A percentile compares a stretch with the other conserved stretches of the same genome.
Evolutionary conservation across 2,888 invertebrate genomes (phyloP).

Genomic region (Spodoptera littoralis): DNA sequence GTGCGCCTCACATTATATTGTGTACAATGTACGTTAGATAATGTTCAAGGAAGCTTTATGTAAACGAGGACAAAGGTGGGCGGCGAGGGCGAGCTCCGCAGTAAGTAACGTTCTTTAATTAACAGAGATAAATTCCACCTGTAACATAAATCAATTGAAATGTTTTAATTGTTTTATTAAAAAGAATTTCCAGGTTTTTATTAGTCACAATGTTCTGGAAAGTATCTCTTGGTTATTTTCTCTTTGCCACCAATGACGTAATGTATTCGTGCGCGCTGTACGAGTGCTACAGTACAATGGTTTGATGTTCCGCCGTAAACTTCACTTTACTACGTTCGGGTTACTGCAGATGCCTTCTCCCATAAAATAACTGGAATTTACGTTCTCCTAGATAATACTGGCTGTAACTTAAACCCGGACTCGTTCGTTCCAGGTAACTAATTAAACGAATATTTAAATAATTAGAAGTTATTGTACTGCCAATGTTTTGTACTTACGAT

Average conservation of each 20-base stretch:
- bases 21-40: too few relatives aligned
- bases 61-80: background rate
- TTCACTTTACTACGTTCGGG: conserved; percentile 48
- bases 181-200: background rate
- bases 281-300: conserved; percentile 10
- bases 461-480: too few relatives aligned
- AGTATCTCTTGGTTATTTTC: background rate
- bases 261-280: background rate
- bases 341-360: conserved; percentile 50
- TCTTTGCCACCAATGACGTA: background rate
- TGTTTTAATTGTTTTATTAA: conserved; percentile 7
- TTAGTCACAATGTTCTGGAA: background rate
- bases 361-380: conserved; percentile 49
- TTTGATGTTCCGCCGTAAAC: conserved; percentile 38
- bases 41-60: too few relatives aligned
- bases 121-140: conserved; percentile 20
- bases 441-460: too few relatives aligned
- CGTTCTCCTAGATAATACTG: conserved; percentile 38
- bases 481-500: too few relatives aligned
- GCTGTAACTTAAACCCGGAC: conserved; percentile 46
- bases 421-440: conserved; percentile 36
- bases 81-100: background rate
- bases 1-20: too few relatives aligned
- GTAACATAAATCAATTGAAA: background rate
- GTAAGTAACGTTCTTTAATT: conserved; percentile 14